These are phyloP conservation scores for Todiramphus chloris DNA, from an alignment of 2,113 vertebrate genomes.

Conservation along the genomic window DNA sequence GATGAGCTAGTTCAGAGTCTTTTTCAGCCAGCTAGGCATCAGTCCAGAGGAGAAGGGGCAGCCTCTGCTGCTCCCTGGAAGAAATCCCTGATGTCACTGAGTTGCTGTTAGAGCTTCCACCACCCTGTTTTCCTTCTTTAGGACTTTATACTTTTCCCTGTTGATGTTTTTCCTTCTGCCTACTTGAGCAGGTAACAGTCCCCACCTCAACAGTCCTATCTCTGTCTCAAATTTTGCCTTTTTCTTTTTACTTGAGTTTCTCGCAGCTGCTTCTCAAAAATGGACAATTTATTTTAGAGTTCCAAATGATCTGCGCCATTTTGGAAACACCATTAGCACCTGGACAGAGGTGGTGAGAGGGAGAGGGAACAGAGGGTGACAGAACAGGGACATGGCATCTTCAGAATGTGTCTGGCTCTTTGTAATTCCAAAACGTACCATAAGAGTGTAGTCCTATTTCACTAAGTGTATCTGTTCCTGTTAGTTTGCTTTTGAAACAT, in stretches of 20 bases:
- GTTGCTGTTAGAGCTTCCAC: background rate
- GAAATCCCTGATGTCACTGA: background rate
- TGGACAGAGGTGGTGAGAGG: background rate
- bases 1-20: background rate
- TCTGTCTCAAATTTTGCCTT: background rate
- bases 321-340: background rate
- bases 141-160: background rate
- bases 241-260: background rate
- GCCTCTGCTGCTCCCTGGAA: background rate
- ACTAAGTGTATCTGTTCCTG: background rate
- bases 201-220: background rate
- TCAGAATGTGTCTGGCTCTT: background rate
- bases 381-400: background rate
- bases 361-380: background rate
- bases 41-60: background rate
- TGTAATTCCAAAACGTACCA: background rate
- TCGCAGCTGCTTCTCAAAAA: background rate
- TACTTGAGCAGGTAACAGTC: background rate
- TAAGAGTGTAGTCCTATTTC: background rate
- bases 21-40: background rate
- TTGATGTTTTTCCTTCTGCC: background rate
- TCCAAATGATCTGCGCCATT: background rate
- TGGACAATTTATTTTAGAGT: background rate
- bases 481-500: background rate
- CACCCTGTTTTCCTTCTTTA: background rate